Evolutionary conservation across 2,113 vertebrate species (phyloP).

Genomic region (Puffinus mauretanicus): DNA sequence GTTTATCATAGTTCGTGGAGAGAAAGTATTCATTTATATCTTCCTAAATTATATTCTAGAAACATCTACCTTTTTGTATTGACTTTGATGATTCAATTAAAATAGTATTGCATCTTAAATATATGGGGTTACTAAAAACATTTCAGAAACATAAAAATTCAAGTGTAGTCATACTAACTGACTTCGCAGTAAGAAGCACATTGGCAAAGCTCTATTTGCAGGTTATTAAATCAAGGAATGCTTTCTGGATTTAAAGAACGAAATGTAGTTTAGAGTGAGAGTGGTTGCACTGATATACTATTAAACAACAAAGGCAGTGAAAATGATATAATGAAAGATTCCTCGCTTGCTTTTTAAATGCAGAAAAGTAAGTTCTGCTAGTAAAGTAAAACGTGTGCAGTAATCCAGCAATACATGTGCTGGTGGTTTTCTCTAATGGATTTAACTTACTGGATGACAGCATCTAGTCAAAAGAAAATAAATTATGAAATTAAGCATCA

Average conservation of each 20-base stretch:
- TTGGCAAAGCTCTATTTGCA: not conserved
- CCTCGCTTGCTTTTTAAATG: not conserved
- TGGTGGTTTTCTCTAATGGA: not conserved
- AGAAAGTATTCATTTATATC: not conserved
- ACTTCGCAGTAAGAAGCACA: not conserved
- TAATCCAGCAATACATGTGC: not conserved
- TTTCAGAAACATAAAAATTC: not conserved
- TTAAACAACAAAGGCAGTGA: not conserved
- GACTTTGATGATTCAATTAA: not conserved
- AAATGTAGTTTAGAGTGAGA: not conserved
- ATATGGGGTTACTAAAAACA: not conserved
- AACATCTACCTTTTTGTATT: not conserved
- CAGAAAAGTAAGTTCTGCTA: not conserved
- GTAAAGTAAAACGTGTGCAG: not conserved
- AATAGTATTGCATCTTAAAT: not conserved
- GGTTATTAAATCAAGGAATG: not conserved
- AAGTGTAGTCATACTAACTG: not conserved
- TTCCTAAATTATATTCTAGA: not conserved
- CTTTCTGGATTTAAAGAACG: not conserved
- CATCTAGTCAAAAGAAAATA: not conserved
- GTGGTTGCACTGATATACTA: not conserved
- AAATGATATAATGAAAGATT: not conserved
- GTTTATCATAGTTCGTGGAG: not conserved
- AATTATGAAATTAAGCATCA: not conserved
- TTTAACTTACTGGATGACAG: not conserved